A percentile compares a stretch with the other conserved stretches of the same genome.
Evolutionary conservation across 1,140 invertebrate species (phyloP).

Genomic region (Calliopsis andreniformis): DNA sequence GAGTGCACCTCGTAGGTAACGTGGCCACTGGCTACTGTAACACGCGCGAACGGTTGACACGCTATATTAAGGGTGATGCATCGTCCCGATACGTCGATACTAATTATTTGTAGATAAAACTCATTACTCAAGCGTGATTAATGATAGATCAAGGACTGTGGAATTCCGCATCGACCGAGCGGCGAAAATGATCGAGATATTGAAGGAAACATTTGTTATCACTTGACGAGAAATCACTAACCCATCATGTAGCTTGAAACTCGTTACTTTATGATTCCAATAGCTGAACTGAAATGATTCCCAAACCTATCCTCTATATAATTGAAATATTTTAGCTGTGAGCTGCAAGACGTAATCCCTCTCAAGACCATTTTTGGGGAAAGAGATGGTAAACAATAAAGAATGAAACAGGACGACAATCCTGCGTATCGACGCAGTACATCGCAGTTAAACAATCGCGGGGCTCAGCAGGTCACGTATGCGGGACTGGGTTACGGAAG

Average conservation of each 20-base stretch:
- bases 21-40: not conserved
- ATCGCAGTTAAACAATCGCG: constrained; percentile 65
- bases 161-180: constrained; percentile 29
- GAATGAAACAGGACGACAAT: constrained; percentile 34
- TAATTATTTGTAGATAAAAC: constrained; percentile 72
- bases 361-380: not conserved
- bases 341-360: too few species aligned
- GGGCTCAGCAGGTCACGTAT: constrained; percentile 41
- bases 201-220: constrained; percentile 51
- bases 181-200: constrained; percentile 39
- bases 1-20: constrained; percentile 21
- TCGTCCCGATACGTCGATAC: constrained; percentile 62
- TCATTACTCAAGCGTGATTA: constrained; percentile 69
- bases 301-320: too few species aligned
- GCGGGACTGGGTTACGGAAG: constrained; percentile 43
- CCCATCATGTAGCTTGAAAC: not conserved
- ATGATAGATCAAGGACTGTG: constrained; percentile 50
- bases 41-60: constrained; percentile 51
- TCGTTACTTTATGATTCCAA: too few species aligned
- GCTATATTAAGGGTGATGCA: constrained; percentile 59
- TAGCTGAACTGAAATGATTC: too few species aligned
- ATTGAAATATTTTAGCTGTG: too few species aligned
- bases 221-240: constrained; percentile 13
- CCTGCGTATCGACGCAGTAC: constrained; percentile 37
- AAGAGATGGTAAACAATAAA: not conserved